A percentile compares a stretch with the other conserved stretches of the same genome.
Conservation (phyloP, 2,113 vertebrate genomes). For the Toxostoma redivivum region DNA sequence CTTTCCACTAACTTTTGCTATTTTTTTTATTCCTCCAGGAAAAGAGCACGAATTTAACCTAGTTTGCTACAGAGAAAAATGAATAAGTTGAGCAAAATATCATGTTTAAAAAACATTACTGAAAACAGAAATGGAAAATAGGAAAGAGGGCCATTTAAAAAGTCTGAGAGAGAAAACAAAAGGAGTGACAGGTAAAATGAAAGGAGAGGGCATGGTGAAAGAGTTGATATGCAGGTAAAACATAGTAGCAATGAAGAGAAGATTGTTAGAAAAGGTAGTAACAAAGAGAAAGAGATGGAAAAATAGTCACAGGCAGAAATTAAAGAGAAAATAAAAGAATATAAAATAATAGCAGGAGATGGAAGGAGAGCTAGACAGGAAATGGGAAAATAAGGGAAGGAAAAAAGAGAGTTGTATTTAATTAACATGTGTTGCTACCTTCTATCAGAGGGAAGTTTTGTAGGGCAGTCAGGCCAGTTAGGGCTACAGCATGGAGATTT, state of each 20-base stretch:
- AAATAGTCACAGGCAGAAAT: neutral
- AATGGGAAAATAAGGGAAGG: neutral
- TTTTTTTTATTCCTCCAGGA: neutral
- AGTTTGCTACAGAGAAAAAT: neutral
- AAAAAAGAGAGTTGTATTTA: neutral
- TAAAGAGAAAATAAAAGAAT: neutral
- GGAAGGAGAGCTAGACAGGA: neutral
- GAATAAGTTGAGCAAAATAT: neutral
- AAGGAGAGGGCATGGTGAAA: neutral
- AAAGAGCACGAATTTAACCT: neutral
- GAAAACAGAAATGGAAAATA: neutral
- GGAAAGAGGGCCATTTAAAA: neutral
- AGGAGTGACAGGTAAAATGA: neutral
- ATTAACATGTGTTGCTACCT: neutral
- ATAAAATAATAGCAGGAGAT: neutral
- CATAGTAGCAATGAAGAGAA: neutral
- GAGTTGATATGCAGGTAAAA: neutral
- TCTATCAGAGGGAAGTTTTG: neutral
- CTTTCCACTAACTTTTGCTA: neutral
- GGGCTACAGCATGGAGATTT: neutral
- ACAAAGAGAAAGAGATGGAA: neutral
- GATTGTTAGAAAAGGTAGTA: neutral
- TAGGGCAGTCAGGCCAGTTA: neutral
- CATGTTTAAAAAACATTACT: neutral
- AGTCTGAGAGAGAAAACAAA: neutral